These are phyloP conservation scores for Myzus persicae DNA, from an alignment of 1,140 invertebrate species.

Conservation along the genomic window DNA sequence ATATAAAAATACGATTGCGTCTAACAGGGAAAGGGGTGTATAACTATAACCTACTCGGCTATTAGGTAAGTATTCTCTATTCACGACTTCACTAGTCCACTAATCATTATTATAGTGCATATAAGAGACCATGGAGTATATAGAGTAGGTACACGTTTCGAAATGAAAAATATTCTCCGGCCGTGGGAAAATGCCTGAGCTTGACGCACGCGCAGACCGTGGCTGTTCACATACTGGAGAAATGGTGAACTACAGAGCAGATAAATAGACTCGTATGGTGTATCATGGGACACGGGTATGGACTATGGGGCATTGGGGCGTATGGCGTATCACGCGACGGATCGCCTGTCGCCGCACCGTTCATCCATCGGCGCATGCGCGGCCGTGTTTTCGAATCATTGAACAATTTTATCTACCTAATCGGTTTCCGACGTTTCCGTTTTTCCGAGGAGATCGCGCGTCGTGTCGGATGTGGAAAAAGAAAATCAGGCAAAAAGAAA, in stretches of 20 bases:
- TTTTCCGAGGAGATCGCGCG: not conserved
- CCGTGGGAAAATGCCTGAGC: not conserved
- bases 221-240: not conserved
- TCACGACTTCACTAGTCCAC: no score
- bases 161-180: slow-evolving; percentile 7
- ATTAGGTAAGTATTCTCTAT: no score
- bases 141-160: not conserved
- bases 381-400: not conserved
- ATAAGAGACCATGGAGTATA: not conserved
- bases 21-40: no score
- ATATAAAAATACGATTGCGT: no score
- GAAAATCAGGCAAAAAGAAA: not conserved
- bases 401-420: not conserved
- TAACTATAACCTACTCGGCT: no score
- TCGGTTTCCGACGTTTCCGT: not conserved
- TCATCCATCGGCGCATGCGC: not conserved
- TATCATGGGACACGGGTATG: not conserved
- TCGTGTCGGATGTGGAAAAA: not conserved
- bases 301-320: not conserved
- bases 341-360: not conserved
- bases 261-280: not conserved
- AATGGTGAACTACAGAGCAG: not conserved
- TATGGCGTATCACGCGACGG: not conserved
- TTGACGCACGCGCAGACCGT: slow-evolving; percentile 15
- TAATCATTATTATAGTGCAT: no score